phyloP scores from a whole-genome alignment of 1,140 invertebrate genomes.

The Reticulitermes speratus region DNA sequence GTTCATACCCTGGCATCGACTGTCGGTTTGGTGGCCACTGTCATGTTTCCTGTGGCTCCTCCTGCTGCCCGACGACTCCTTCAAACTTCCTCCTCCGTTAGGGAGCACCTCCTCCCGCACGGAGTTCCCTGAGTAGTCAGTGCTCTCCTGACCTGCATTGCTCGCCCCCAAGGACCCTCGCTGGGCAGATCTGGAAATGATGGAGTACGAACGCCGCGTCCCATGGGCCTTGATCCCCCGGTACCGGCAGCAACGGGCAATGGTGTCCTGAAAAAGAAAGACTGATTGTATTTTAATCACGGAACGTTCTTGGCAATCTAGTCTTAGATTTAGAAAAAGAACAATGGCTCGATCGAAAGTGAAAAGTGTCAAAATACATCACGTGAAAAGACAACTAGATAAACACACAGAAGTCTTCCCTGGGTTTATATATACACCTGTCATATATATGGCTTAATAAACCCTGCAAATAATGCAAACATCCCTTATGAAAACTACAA shows the following conservation, averaged over 20 bases:
- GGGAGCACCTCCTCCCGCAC: conserved; percentile 6
- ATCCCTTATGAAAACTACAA: no score
- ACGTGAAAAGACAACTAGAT: no score
- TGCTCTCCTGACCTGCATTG: conserved; percentile 27
- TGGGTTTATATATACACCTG: no score
- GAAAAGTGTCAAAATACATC: no score
- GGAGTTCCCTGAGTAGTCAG: conserved; percentile 30
- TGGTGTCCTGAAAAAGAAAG: conserved; percentile 32
- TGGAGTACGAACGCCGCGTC: conserved; percentile 24
- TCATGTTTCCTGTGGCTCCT: neutral
- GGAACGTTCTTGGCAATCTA: neutral
- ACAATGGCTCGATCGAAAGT: no score
- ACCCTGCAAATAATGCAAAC: no score
- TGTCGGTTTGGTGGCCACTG: neutral
- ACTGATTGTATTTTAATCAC: conserved; percentile 27
- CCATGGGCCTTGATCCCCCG: neutral
- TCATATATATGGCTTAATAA: no score
- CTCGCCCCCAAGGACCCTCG: neutral
- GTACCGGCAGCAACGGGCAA: conserved; percentile 30
- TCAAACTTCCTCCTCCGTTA: neutral
- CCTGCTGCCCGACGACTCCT: neutral
- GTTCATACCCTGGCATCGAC: neutral
- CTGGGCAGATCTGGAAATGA: conserved; percentile 25
- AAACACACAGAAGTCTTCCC: no score
- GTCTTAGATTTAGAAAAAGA: neutral